Evolutionary conservation across 2,113 vertebrate genomes (phyloP), one percentile per base, ranked within the genome.

Genomic region (Equus quagga): DNA sequence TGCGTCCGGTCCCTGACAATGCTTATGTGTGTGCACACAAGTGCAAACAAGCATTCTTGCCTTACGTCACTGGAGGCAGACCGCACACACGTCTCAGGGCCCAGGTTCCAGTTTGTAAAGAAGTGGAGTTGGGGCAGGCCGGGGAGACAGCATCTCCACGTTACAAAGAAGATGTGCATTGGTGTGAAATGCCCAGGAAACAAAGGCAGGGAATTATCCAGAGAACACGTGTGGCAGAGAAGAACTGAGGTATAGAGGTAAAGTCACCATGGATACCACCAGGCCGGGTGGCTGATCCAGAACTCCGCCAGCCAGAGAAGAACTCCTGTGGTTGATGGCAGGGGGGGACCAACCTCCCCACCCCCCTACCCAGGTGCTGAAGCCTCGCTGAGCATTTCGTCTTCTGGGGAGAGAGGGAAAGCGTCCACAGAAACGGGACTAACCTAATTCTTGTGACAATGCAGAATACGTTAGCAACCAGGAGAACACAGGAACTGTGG

Each of bases 321-420:
- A 36, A 19, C 62, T 75, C 70, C 12, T 28, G 41, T 1, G 28
- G 60, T 4, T 0, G 13, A 8, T 23, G 21, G 5, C 5, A 19
- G 9, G 60, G 2, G 18, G 4, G 1, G 11, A 24, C 11, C 46
- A 33, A 15, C 5, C 33, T 41, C 31, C 9, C 11, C 36, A 41
- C 36, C 36, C 3, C 36, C 36, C 36, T 41, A 41, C 36, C 11
- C 4, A 60, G 2, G 54, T 0, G 1, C 24, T 44, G 18, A 60
- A 82, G 49, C 80, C 41, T 70, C 28, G 0, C 76, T 18, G 86
- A 79, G 69, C 87, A 36, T 31, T 58, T 62, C 46, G 17, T 75
- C 91, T 51, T 96, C 64, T 31, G 62, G 58, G 58, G 41, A 95
- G 65, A 79, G 26, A 60, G 33, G 91, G 56, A 95, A 93, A 70